A percentile compares a stretch with the other conserved stretches of the same genome.
phyloP scores from a whole-genome alignment of 2,113 vertebrate species.

The Coregonus clupeaformis region DNA sequence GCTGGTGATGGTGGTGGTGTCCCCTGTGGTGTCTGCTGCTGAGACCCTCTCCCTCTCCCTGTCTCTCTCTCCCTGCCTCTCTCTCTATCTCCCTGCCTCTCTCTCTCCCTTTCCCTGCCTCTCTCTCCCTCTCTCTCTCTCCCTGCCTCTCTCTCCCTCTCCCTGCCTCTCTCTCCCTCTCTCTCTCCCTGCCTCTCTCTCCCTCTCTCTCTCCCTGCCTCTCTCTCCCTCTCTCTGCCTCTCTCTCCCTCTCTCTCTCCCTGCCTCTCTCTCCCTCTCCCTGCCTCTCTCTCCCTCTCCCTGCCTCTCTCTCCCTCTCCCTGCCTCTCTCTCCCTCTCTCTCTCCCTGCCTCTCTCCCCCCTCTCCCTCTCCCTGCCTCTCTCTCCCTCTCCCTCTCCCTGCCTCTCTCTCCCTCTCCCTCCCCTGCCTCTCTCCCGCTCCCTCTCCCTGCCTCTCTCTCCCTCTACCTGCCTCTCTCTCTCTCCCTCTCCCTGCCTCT shows the following conservation, averaged over 20 bases:
- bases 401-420: conserved; percentile 9
- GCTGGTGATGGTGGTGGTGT: background rate
- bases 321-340: conserved; percentile 3
- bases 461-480: no score
- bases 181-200: background rate
- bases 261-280: background rate
- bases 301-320: background rate
- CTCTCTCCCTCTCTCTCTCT: background rate
- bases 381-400: conserved; percentile 3
- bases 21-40: background rate
- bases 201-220: background rate
- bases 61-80: conserved; percentile 7
- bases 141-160: background rate
- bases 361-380: background rate
- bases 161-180: background rate
- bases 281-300: conserved; percentile 7
- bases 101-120: background rate
- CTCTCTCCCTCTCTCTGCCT: background rate
- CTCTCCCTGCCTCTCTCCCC: conserved; percentile 1
- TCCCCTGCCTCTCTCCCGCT: no score
- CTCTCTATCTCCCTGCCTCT: background rate
- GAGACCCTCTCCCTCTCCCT: background rate
- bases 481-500: background rate
- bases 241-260: background rate
- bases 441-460: conserved; percentile 1